phyloP scores from a whole-genome alignment of 2,888 invertebrate species.

The Nezara viridula region DNA sequence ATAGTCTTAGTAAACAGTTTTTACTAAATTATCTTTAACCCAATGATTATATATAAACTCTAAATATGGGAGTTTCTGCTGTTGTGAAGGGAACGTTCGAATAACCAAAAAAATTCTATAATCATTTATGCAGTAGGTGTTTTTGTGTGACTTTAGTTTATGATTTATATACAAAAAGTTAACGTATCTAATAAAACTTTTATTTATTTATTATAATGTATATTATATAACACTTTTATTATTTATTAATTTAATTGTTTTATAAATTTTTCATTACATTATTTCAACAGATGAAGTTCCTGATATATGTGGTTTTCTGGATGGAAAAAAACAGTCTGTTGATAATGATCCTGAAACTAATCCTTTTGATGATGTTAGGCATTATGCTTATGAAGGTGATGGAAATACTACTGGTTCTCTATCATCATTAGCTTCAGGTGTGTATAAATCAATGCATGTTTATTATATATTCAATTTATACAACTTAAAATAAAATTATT shows the following conservation, averaged over 20 bases:
- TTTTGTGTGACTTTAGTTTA: background rate
- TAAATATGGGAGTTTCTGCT: slow-evolving; percentile 1
- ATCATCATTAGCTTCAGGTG: slow-evolving; percentile 91
- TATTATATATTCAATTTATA: background rate
- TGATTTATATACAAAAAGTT: background rate
- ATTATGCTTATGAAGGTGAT: slow-evolving; percentile 98
- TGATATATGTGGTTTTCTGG: slow-evolving; percentile 91
- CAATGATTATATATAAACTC: background rate
- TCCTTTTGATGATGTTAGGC: slow-evolving; percentile 95
- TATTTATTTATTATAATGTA: background rate
- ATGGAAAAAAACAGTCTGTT: slow-evolving; percentile 89
- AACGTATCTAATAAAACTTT: too few relatives aligned
- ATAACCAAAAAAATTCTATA: background rate
- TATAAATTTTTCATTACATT: slow-evolving; percentile 28
- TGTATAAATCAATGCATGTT: slow-evolving; percentile 64
- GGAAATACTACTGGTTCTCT: slow-evolving; percentile 93
- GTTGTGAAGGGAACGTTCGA: background rate
- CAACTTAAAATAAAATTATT: slow-evolving; percentile 3
- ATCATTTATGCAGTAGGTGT: background rate
- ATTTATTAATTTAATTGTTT: background rate
- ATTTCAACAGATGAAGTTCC: slow-evolving; percentile 75
- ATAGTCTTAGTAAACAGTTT: background rate
- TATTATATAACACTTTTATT: background rate
- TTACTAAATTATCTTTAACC: background rate
- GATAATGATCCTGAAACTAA: slow-evolving; percentile 93